phyloP scores from a whole-genome alignment of 2,113 vertebrate species.

The Neotoma lepida region DNA sequence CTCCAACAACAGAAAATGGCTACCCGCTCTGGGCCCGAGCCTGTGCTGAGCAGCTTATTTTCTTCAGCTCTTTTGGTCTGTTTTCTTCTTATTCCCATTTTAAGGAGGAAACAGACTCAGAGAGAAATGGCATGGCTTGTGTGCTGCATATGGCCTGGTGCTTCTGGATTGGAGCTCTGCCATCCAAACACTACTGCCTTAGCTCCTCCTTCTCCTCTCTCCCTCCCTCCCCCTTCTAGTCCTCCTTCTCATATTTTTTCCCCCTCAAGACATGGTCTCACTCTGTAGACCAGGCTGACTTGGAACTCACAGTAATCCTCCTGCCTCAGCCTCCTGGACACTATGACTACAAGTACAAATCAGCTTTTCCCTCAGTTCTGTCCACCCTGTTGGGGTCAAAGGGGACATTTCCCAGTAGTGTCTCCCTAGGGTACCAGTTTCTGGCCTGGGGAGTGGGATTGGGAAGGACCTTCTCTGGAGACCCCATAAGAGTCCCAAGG shows the following conservation, averaged over 20 bases:
- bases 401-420: neutral
- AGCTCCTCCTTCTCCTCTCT: neutral
- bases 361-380: neutral
- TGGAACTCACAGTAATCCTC: neutral
- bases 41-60: neutral
- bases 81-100: conserved; percentile 41
- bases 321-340: neutral
- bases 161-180: neutral
- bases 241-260: too few species aligned
- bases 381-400: neutral
- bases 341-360: neutral
- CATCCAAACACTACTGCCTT: neutral
- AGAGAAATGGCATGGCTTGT: neutral
- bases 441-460: neutral
- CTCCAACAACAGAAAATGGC: neutral
- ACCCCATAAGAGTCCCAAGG: neutral
- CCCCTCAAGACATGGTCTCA: neutral
- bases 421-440: neutral
- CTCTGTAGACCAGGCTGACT: neutral
- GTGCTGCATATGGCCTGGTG: neutral
- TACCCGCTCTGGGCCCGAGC: neutral
- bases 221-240: neutral
- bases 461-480: neutral
- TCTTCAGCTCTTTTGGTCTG: neutral
- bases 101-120: neutral